A percentile compares a stretch with the other conserved stretches of the same genome.
phyloP scores from a whole-genome alignment of 2,113 vertebrate species.

The Anhinga anhinga region DNA sequence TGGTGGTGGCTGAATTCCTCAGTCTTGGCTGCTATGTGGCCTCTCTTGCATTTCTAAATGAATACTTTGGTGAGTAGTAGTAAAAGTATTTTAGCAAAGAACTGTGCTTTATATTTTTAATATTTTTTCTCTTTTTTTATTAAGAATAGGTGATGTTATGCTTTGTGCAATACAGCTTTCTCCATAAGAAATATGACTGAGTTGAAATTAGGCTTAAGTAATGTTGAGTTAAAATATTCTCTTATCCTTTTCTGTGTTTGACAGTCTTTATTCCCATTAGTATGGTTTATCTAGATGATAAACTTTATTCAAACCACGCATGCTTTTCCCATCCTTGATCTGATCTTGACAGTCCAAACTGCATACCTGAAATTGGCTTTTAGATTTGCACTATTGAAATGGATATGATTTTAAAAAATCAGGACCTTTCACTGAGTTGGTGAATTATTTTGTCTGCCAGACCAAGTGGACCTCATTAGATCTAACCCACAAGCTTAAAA shows the following conservation, averaged over 20 bases:
- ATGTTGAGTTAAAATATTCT: not conserved
- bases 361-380: not conserved
- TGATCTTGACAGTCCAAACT: not conserved
- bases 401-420: not conserved
- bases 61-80: constrained; percentile 90
- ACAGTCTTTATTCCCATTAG: not conserved
- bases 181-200: not conserved
- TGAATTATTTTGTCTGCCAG: not conserved
- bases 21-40: constrained; percentile 94
- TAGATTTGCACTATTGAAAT: not conserved
- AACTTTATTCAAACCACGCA: not conserved
- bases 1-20: constrained; percentile 93
- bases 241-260: not conserved
- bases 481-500: not conserved
- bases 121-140: not conserved
- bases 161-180: not conserved
- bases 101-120: not conserved
- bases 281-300: not conserved
- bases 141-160: not conserved
- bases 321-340: not conserved
- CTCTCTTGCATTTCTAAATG: constrained; percentile 95
- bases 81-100: not conserved
- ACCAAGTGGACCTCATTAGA: not conserved
- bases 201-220: not conserved
- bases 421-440: not conserved